Percentiles rank a stretch among this genome's conserved stretches.
phyloP scores from a whole-genome alignment of 1,140 invertebrate species.

The Drosophila sulfurigaster region DNA sequence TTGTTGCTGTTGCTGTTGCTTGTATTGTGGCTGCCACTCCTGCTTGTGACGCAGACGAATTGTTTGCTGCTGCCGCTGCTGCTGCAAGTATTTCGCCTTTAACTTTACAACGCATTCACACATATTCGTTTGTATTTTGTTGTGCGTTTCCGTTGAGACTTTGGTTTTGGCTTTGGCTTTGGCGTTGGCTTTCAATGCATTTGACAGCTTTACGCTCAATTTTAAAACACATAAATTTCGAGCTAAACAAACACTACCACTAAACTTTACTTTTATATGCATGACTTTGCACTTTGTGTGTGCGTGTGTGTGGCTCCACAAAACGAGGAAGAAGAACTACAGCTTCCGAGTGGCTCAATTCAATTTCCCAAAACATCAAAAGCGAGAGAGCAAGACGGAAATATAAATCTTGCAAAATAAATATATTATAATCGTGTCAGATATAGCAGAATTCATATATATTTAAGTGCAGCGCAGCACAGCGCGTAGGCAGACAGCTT shows the following conservation, averaged over 20 bases:
- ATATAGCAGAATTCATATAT: background rate
- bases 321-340: too few species aligned
- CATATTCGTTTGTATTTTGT: constrained; percentile 1
- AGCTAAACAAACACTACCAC: constrained; percentile 15
- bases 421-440: too few species aligned
- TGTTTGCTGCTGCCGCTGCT: constrained; percentile 27
- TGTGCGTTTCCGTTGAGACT: constrained; percentile 9
- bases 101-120: constrained; percentile 12
- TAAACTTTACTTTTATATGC: constrained; percentile 24
- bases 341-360: too few species aligned
- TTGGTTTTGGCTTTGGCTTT: constrained; percentile 18
- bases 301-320: too few species aligned
- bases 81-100: constrained; percentile 41
- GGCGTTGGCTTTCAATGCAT: constrained; percentile 23
- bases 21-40: constrained; percentile 48
- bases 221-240: constrained; percentile 39
- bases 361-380: background rate
- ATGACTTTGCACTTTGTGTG: constrained; percentile 20
- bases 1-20: constrained; percentile 20
- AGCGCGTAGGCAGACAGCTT: constrained; percentile 33
- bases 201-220: constrained; percentile 50
- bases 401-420: constrained; percentile 12
- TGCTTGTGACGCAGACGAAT: constrained; percentile 73
- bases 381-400: background rate
- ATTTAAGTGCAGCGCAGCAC: constrained; percentile 12